Evolutionary conservation across 2,113 vertebrate species (phyloP).

Genomic region (Lepus timidus): DNA sequence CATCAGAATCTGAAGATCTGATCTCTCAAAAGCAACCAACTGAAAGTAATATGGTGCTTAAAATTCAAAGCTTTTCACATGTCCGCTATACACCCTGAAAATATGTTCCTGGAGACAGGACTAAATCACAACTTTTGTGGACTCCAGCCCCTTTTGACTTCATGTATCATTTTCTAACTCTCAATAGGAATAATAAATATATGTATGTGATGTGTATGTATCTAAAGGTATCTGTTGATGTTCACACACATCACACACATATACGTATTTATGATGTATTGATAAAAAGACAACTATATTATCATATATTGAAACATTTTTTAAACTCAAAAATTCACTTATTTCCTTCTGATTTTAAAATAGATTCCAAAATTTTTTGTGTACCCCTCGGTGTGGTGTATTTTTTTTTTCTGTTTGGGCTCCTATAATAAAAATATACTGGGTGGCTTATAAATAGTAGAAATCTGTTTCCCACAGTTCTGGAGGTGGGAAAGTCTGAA

Average conservation of each 20-base stretch:
- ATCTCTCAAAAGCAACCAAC: not conserved
- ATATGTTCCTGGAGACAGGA: not conserved
- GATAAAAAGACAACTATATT: not conserved
- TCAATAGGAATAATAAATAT: not conserved
- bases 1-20: not conserved
- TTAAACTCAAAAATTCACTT: not conserved
- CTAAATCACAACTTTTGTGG: not conserved
- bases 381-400: not conserved
- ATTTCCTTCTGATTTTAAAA: conserved; percentile 37
- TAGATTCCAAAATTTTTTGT: not conserved
- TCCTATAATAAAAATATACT: not conserved
- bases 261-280: not conserved
- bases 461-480: not conserved
- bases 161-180: not conserved
- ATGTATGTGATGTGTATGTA: too few relatives aligned
- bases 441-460: not conserved
- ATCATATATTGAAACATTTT: not conserved
- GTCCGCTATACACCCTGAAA: not conserved
- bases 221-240: too few relatives aligned
- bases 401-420: not conserved
- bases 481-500: not conserved
- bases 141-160: not conserved
- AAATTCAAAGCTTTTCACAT: conserved; percentile 12
- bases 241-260: not conserved
- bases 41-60: not conserved